These are phyloP conservation scores for Xylophagus ater DNA, from an alignment of 2,888 invertebrate species.

Conservation along the genomic window DNA sequence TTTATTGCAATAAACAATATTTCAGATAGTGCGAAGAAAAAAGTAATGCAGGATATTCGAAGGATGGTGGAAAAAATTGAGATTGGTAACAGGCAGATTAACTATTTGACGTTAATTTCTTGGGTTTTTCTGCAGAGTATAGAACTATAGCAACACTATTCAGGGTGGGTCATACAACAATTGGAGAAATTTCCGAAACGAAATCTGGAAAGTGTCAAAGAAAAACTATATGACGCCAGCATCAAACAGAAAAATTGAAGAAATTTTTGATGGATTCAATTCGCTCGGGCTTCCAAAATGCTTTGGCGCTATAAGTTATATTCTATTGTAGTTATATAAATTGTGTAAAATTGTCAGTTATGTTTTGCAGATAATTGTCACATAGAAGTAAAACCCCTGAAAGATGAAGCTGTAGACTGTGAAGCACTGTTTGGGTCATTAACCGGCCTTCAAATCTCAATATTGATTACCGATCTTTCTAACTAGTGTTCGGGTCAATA, in stretches of 20 bases:
- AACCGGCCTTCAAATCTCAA: too few relatives aligned
- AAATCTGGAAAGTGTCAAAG: neutral
- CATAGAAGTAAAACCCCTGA: neutral
- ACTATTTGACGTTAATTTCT: too few relatives aligned
- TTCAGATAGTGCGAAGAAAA: too few relatives aligned
- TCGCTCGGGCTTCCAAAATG: neutral
- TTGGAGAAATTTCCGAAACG: constrained; percentile 9
- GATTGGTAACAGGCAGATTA: too few relatives aligned
- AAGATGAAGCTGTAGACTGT: neutral
- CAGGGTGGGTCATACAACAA: constrained; percentile 12
- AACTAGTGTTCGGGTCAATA: too few relatives aligned
- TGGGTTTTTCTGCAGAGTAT: constrained; percentile 10
- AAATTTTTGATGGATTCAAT: neutral
- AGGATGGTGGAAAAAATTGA: too few relatives aligned
- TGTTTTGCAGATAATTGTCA: neutral
- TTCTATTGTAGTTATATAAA: too few relatives aligned
- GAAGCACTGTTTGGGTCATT: too few relatives aligned
- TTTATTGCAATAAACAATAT: too few relatives aligned
- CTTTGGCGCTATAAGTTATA: neutral
- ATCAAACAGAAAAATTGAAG: neutral
- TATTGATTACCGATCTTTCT: too few relatives aligned
- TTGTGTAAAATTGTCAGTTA: too few relatives aligned
- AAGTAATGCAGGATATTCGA: too few relatives aligned
- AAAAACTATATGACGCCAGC: neutral
- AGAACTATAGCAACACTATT: constrained; percentile 9